A percentile compares a stretch with the other conserved stretches of the same genome.
phyloP scores from a whole-genome alignment of 2,113 vertebrate genomes.

The Chaenocephalus aceratus region DNA sequence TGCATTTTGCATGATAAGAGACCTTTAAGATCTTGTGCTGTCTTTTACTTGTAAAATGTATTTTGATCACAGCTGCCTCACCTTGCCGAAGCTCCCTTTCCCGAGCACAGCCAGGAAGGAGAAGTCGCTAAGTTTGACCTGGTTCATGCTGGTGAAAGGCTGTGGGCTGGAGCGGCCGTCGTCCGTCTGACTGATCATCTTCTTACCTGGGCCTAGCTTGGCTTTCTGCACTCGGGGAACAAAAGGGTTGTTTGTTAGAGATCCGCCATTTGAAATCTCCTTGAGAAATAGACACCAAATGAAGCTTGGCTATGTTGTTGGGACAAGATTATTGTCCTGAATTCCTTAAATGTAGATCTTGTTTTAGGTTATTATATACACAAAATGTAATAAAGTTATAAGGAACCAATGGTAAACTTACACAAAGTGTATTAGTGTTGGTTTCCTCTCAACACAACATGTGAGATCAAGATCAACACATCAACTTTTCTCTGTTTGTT shows the following conservation, averaged over 20 bases:
- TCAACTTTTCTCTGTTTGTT: not conserved
- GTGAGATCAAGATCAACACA: not conserved
- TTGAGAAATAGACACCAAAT: slow-evolving; percentile 6
- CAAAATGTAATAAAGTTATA: not conserved
- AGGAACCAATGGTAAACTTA: not conserved
- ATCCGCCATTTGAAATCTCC: not conserved
- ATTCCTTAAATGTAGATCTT: not conserved
- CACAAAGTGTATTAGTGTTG: not conserved
- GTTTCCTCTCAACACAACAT: not conserved
- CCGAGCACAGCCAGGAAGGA: slow-evolving; percentile 95
- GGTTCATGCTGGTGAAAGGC: slow-evolving; percentile 89
- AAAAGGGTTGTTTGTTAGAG: slow-evolving; percentile 21
- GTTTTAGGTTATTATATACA: not conserved
- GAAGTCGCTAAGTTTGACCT: slow-evolving; percentile 94
- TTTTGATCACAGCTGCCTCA: slow-evolving; percentile 62
- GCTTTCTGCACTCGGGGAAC: slow-evolving; percentile 89
- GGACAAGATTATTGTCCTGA: slow-evolving; percentile 7
- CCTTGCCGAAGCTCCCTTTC: slow-evolving; percentile 97
- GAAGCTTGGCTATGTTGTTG: slow-evolving; percentile 6
- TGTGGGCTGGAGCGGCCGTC: slow-evolving; percentile 78
- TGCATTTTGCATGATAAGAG: too few species aligned
- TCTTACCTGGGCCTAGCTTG: slow-evolving; percentile 94
- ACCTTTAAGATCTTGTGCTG: not conserved
- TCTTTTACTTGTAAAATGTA: not conserved
- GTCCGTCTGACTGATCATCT: slow-evolving; percentile 88